Conservation (phyloP, 2,113 vertebrate genomes). For the Syngnathus scovelli region DNA sequence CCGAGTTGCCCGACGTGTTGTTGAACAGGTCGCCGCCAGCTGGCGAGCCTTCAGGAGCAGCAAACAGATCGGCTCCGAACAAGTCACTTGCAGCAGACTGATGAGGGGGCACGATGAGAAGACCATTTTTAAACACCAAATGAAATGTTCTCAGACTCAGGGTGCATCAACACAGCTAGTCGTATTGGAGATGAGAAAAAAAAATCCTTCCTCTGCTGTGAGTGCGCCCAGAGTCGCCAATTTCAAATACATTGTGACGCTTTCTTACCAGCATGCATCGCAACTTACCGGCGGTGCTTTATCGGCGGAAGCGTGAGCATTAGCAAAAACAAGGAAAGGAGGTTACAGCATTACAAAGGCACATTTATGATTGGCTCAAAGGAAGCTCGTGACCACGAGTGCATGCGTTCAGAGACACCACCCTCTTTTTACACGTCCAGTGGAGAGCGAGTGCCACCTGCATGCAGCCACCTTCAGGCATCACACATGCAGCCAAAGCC, state of each 20-base stretch:
- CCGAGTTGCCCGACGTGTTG: conserved; percentile 37
- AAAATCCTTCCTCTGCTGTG: neutral
- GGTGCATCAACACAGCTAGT: neutral
- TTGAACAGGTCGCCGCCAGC: conserved; percentile 74
- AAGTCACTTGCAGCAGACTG: conserved; percentile 74
- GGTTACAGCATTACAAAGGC: conserved; percentile 14
- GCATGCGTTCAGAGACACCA: conserved; percentile 36
- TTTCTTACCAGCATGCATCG: conserved; percentile 19
- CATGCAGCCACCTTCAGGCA: conserved; percentile 15
- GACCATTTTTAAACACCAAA: neutral
- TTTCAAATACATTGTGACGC: neutral
- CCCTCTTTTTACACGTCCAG: neutral
- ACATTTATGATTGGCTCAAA: conserved; percentile 8
- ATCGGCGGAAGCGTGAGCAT: conserved; percentile 54
- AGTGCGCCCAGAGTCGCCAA: neutral
- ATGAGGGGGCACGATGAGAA: neutral
- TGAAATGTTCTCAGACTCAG: neutral
- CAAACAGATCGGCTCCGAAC: conserved; percentile 79
- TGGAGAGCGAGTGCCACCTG: neutral
- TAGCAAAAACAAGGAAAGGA: conserved; percentile 34
- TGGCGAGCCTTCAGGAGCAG: conserved; percentile 43
- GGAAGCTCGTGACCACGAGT: conserved; percentile 35
- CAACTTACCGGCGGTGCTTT: conserved; percentile 54
- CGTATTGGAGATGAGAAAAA: no score
- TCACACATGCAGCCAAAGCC: conserved; percentile 52